A percentile compares a stretch with the other conserved stretches of the same genome.
Conservation (phyloP, 2,888 invertebrate species). For the Pseudococcus longispinus region DNA sequence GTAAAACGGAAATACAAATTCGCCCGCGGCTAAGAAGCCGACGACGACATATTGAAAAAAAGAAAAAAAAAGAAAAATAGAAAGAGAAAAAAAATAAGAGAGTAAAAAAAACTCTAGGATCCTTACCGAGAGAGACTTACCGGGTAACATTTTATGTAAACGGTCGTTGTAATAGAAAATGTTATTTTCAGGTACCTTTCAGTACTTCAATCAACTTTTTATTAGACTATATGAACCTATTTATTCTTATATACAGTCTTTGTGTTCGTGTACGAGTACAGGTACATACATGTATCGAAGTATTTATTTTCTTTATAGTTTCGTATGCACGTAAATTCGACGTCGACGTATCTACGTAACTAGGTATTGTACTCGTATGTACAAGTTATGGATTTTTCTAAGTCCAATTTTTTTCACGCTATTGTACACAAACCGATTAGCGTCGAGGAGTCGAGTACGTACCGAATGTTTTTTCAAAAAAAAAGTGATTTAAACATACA, state of each 20-base stretch:
- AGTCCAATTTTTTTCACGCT: no score
- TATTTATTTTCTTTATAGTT: neutral
- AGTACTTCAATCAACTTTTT: conserved; percentile 38
- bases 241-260: conserved; percentile 3
- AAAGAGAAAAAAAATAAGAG: no score
- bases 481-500: no score
- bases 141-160: conserved; percentile 36
- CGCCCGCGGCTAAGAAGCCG: conserved; percentile 2
- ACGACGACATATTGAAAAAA: conserved; percentile 19
- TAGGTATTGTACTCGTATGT: no score
- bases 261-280: no score
- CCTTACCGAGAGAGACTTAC: conserved; percentile 3
- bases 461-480: no score
- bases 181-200: conserved; percentile 39
- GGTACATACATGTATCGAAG: no score
- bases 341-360: no score
- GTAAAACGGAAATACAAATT: conserved; percentile 27
- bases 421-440: no score
- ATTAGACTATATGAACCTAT: conserved; percentile 37
- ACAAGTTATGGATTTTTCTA: no score
- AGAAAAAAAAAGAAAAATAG: neutral
- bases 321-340: neutral
- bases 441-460: no score
- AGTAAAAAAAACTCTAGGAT: no score
- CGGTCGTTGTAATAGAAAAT: conserved; percentile 40